Base-by-base conservation (phyloP, 1,140 invertebrate species). In the Lamellibrachia luymesi region DNA sequence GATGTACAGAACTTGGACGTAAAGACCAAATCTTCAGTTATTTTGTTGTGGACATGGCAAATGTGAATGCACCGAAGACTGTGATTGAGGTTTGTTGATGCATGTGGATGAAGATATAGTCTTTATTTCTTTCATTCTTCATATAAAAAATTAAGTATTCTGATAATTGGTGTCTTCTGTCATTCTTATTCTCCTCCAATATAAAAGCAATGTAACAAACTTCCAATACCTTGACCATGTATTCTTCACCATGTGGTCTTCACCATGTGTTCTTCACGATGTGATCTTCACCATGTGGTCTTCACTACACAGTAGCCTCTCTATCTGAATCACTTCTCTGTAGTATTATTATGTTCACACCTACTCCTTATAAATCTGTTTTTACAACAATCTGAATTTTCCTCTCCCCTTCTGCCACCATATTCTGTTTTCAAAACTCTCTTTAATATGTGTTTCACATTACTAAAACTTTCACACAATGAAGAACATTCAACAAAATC, bases 31-130 rank as follows among this genome's bases (percentile, higher is more conserved):
- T 51, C 49, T 93, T 91, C 52, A 51, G 90, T 50, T 93, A 93
- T 56, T 50, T 52, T 93, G 90, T 91, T 38, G 93, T 89, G 22
- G 93, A 93, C 51, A 93, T 93, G 93, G 50, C 38, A 13, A 89
- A 91, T 52, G 5, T 50, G 27, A 91, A 50, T 27, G 90, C 49
- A 2, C 25, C 93, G 2, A 50, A 93, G 25, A 50, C 22, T 13
- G 38, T 93, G 5, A 93, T 93, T 91, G 90, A 93, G 90, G 64
- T 80, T 80, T 80, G 64, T 8, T 80, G 64, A 80, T 52, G 4
- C 51, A 52, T 52, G 10, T 4, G 4, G 51, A 10, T 56, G 52
- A 56, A 56, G 52, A 0, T 56, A 56, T 56, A 56, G 13, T 56
- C 13, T 56, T 56, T 56, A 56, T 56, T 22, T 17, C 64, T 80